phyloP scores from a whole-genome alignment of 2,888 invertebrate genomes.

The Thelaira solivaga region DNA sequence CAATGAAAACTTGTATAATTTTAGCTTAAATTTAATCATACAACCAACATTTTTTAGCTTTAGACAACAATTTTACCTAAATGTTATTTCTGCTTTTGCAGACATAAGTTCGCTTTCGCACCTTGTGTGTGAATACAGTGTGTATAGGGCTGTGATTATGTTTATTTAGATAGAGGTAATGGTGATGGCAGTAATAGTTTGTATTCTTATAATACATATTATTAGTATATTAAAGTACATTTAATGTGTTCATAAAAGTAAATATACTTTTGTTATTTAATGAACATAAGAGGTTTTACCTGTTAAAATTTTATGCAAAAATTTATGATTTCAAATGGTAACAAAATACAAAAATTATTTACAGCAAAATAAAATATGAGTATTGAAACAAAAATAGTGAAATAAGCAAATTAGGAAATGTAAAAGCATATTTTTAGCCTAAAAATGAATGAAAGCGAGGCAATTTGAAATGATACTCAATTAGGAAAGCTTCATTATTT shows the following conservation, averaged over 20 bases:
- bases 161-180: too few species aligned
- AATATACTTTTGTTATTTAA: slow-evolving; percentile 2
- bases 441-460: too few species aligned
- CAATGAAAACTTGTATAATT: slow-evolving; percentile 7
- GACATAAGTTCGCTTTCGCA: not conserved
- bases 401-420: too few species aligned
- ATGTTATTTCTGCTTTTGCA: slow-evolving; percentile 1
- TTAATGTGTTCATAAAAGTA: not conserved
- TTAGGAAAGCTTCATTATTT: too few species aligned
- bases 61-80: slow-evolving; percentile 4
- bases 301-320: slow-evolving; percentile 1
- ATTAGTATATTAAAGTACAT: not conserved
- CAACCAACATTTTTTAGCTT: slow-evolving; percentile 21
- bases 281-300: not conserved
- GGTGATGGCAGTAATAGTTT: not conserved
- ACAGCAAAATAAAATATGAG: not conserved
- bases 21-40: slow-evolving; percentile 29
- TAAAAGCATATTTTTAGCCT: too few species aligned
- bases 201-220: not conserved
- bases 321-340: slow-evolving; percentile 7
- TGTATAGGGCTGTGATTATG: too few species aligned
- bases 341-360: not conserved
- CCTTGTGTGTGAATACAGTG: not conserved
- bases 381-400: too few species aligned
- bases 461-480: too few species aligned